These are phyloP conservation scores for Ciconia maguari DNA, from an alignment of 2,113 vertebrate species.

Conservation along the genomic window DNA sequence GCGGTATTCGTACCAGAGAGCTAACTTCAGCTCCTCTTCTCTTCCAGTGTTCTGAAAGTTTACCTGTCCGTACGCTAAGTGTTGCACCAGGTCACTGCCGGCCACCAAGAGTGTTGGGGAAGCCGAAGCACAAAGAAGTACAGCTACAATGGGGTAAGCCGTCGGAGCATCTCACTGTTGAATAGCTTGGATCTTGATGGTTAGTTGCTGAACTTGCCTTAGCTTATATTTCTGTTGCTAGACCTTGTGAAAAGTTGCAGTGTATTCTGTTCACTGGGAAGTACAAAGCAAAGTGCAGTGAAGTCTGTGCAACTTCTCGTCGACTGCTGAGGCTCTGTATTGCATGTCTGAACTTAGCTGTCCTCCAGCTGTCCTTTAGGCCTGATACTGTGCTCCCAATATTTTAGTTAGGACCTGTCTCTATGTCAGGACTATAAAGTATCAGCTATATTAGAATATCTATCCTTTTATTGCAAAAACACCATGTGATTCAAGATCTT, in stretches of 20 bases:
- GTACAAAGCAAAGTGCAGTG: background rate
- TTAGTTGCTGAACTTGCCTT: background rate
- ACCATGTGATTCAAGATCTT: background rate
- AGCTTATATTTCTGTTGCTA: background rate
- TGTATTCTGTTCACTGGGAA: background rate
- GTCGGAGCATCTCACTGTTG: background rate
- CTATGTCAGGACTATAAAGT: background rate
- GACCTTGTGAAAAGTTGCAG: background rate
- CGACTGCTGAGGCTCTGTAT: background rate
- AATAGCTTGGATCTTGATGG: background rate
- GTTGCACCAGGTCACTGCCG: constrained; percentile 89
- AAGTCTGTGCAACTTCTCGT: background rate
- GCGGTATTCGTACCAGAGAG: rapidly evolving
- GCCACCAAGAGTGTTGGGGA: constrained; percentile 85
- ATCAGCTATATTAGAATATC: background rate
- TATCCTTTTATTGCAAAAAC: background rate
- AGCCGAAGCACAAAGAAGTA: constrained; percentile 94
- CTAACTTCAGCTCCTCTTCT: background rate
- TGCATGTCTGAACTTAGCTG: background rate
- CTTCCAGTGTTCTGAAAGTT: constrained; percentile 86
- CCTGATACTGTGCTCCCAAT: background rate
- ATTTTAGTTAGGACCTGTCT: background rate
- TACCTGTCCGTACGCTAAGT: constrained; percentile 87
- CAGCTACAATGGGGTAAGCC: constrained; percentile 93
- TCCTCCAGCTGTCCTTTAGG: background rate